Evolutionary conservation across 2,113 vertebrate species (phyloP), one percentile per base, ranked within the genome.

Genomic region (Leptocoma aspasia): DNA sequence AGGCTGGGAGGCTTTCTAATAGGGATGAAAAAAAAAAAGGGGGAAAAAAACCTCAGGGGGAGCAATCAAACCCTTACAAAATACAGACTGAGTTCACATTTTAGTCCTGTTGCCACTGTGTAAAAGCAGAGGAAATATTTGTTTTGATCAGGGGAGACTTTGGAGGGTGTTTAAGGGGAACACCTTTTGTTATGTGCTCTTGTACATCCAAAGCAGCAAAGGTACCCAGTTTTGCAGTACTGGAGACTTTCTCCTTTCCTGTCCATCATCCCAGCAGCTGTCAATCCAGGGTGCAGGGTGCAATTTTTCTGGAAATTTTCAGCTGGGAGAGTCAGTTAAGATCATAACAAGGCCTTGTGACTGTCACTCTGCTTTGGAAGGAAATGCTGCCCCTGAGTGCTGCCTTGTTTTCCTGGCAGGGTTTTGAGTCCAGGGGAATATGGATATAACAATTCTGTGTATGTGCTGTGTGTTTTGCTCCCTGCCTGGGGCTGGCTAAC

Each of bases 31-130:
- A 13, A 5, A 7, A 8, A 12, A 49, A n/a, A 3, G 4, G 0
- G 0, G 0, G 3, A 35, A 28, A 49, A 23, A 37, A 7, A 5
- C 0, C 11, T 2, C 7, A n/a, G 35, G 15, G 37, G 80, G 53
- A 59, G 22, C 21, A 79, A 81, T 9, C 1, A 33, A 82, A 56
- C 3, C 2, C 10, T 33, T 50, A 17, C 27, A 84, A 95, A 89
- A 66, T 12, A 42, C 23, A 84, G 24, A 21, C 17, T 31, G 24
- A 76, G 16, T 24, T 80, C 15, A 7, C 28, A 12, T 65, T 86
- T 76, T 69, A 44, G 33, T 63, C 28, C 33, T 59, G 26, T 15
- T 82, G 33, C 19, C 47, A n/a, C 20, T 35, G 47, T 1, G 2
- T 35, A 47, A 77, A 66, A 70, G 59, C 42, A 90, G 68, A 80